Percentiles rank a stretch among this genome's conserved stretches.
phyloP scores from a whole-genome alignment of 2,888 invertebrate genomes.

The Nomada fabriciana region DNA sequence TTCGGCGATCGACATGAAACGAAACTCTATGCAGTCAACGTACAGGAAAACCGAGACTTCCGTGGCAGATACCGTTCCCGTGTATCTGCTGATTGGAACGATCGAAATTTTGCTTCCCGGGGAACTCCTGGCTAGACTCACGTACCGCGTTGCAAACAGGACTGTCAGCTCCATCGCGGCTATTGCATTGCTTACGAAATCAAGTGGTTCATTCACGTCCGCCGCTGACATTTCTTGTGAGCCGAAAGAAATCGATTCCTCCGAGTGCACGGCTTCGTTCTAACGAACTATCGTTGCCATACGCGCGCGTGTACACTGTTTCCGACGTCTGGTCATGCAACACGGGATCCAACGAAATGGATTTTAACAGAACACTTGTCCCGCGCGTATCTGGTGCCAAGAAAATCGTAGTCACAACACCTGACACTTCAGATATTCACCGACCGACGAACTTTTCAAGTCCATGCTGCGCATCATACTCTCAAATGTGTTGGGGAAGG shows the following conservation, averaged over 20 bases:
- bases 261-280: background rate
- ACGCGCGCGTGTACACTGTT: background rate
- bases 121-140: background rate
- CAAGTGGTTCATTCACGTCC: background rate
- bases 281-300: too few relatives aligned
- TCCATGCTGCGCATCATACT: background rate
- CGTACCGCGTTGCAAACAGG: background rate
- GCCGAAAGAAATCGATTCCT: background rate
- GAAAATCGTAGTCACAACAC: too few relatives aligned
- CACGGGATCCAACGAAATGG: slow-evolving; percentile 15
- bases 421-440: background rate
- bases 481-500: too few relatives aligned
- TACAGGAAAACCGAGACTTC: background rate
- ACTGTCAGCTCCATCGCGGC: background rate
- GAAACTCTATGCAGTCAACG: background rate
- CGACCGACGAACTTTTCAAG: slow-evolving; percentile 31
- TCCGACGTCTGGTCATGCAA: background rate
- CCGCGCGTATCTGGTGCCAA: too few relatives aligned
- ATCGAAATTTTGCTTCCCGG: background rate
- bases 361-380: too few relatives aligned
- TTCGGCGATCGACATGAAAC: background rate
- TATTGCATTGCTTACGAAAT: too few relatives aligned
- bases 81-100: background rate
- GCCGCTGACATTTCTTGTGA: too few relatives aligned
- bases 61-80: background rate